A percentile compares a stretch with the other conserved stretches of the same genome.
Evolutionary conservation across 2,797 vertebrate genomes (phyloP).

Genomic region (Diceros bicornis): DNA sequence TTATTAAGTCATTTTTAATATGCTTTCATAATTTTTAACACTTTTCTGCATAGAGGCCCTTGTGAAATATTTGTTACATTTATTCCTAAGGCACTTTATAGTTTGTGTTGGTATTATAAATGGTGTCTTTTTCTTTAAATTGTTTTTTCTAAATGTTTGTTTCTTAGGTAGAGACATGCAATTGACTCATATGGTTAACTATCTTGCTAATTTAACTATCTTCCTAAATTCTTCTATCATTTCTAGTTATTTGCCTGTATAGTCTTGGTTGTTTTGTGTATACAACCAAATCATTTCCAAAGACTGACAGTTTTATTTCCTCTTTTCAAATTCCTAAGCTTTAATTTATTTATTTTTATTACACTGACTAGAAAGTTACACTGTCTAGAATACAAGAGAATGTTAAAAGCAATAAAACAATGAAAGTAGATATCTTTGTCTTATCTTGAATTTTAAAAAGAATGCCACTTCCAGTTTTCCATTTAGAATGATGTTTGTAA

Average conservation of each 20-base stretch:
- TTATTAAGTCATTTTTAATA: conserved; percentile 9
- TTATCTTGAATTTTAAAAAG: neutral
- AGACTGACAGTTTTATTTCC: conserved; percentile 55
- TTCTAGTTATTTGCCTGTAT: neutral
- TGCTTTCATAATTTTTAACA: neutral
- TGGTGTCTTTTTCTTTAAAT: neutral
- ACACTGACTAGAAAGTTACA: neutral
- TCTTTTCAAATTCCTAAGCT: conserved; percentile 1
- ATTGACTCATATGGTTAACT: neutral
- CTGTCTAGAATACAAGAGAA: neutral
- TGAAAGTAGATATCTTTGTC: neutral
- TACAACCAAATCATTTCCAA: conserved; percentile 61
- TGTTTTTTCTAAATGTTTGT: neutral
- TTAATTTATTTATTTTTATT: conserved; percentile 50
- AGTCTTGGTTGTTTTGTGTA: neutral
- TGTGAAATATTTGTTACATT: neutral
- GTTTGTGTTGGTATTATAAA: neutral
- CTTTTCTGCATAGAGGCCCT: neutral
- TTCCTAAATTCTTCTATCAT: neutral
- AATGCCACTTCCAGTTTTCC: neutral
- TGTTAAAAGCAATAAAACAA: conserved; percentile 37
- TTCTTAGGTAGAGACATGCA: neutral
- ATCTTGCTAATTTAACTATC: neutral
- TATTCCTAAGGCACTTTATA: neutral
- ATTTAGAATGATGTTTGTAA: neutral